These are phyloP conservation scores for Paralichthys olivaceus DNA, from an alignment of 2,113 vertebrate genomes.

Conservation along the genomic window DNA sequence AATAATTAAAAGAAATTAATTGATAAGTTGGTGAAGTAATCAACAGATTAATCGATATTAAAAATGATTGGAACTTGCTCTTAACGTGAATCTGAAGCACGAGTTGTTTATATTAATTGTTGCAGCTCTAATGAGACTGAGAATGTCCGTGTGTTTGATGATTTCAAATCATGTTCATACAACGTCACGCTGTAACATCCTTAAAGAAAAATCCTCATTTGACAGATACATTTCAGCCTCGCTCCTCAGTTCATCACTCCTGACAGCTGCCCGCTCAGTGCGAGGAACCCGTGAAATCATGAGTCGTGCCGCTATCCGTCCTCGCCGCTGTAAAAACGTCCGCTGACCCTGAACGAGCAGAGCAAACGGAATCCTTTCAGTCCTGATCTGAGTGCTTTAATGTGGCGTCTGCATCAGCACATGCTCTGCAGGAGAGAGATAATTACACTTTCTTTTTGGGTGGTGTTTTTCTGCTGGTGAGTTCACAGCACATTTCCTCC, in stretches of 20 bases:
- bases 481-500: background rate
- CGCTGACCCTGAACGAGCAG: background rate
- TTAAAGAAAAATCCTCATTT: no score
- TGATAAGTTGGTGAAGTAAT: no score
- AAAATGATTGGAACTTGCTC: no score
- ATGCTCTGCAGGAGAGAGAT: background rate
- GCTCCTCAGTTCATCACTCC: constrained; percentile 24
- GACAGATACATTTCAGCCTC: no score
- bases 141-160: no score
- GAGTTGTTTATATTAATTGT: no score
- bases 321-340: constrained; percentile 3
- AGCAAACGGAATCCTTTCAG: background rate
- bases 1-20: background rate
- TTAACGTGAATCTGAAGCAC: no score
- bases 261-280: constrained; percentile 12
- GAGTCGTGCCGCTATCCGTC: background rate
- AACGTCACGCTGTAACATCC: no score
- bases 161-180: no score
- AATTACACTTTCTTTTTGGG: background rate
- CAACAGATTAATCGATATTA: no score
- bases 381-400: constrained; percentile 15
- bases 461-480: background rate
- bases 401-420: background rate
- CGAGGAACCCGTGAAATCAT: constrained; percentile 21
- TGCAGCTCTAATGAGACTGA: no score